A percentile compares a stretch with the other conserved stretches of the same genome.
Conservation (phyloP, 2,888 invertebrate genomes). For the Cephus pulcher region DNA sequence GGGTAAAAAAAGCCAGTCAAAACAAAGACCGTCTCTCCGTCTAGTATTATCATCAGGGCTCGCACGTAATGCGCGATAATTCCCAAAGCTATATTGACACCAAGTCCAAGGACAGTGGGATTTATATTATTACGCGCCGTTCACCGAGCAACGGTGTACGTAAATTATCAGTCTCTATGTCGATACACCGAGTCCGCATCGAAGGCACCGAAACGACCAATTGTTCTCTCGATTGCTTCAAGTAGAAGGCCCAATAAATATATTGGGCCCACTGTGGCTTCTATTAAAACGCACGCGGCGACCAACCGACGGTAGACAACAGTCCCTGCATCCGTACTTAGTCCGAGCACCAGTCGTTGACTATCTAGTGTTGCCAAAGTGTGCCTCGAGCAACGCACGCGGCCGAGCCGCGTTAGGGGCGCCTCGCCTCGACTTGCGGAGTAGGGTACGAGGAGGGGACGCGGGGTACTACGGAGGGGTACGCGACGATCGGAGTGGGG, state of each 20-base stretch:
- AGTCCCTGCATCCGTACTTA: slow-evolving; percentile 3
- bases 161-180: not conserved
- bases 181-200: not conserved
- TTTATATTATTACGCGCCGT: not conserved
- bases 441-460: slow-evolving; percentile 7
- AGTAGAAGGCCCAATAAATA: not conserved
- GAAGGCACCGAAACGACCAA: not conserved
- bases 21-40: not conserved
- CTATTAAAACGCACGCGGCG: not conserved
- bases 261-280: not conserved
- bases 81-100: not conserved
- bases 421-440: not conserved
- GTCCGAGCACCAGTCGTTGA: slow-evolving; percentile 33
- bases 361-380: slow-evolving; percentile 36
- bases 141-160: not conserved
- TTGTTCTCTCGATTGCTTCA: not conserved
- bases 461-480: not conserved
- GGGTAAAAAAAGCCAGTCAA: not conserved
- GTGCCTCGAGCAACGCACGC: slow-evolving; percentile 15
- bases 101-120: not conserved
- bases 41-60: not conserved
- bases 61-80: not conserved
- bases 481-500: slow-evolving; percentile 1
- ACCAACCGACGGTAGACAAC: not conserved
- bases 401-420: slow-evolving; percentile 7